Conservation (phyloP, 64 coral and sea anemone species). For the Dendrophyllia cribrosa region DNA sequence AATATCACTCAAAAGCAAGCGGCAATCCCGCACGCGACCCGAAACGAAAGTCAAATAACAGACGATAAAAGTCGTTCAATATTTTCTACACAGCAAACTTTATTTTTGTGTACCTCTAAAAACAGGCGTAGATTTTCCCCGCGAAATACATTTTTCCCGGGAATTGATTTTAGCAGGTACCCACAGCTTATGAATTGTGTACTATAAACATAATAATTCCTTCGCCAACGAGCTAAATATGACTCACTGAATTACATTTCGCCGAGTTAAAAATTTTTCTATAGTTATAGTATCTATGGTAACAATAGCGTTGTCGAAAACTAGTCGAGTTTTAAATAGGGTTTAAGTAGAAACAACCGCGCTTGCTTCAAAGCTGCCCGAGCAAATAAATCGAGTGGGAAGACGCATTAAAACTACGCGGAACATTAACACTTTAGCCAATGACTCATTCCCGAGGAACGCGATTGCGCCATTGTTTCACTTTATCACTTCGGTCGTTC, state of each 20-base stretch:
- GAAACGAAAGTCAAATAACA: slow-evolving; percentile 13
- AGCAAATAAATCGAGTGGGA: not conserved
- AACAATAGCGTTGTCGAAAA: not conserved
- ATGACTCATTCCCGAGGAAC: not conserved
- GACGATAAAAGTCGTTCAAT: not conserved
- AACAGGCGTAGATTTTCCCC: not conserved
- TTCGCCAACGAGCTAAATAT: slow-evolving; percentile 8
- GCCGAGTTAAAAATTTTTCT: not conserved
- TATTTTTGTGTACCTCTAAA: not conserved
- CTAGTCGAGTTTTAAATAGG: not conserved
- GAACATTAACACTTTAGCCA: slow-evolving; percentile 1
- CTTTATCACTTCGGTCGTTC: not conserved
- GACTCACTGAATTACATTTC: not conserved
- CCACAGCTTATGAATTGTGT: not conserved
- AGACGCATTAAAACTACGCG: not conserved
- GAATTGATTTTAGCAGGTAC: not conserved
- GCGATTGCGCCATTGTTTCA: not conserved
- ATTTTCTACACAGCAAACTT: not conserved
- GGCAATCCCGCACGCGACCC: not conserved
- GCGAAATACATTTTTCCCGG: not conserved
- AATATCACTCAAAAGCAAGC: slow-evolving; percentile 21
- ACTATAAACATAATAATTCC: slow-evolving; percentile 9
- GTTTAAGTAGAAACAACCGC: not conserved
- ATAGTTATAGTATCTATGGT: slow-evolving; percentile 23
- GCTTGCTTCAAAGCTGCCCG: not conserved